A percentile compares a stretch with the other conserved stretches of the same genome.
These are phyloP conservation scores for Sciurus niger DNA, from an alignment of 2,113 vertebrate genomes.

Conservation along the genomic window DNA sequence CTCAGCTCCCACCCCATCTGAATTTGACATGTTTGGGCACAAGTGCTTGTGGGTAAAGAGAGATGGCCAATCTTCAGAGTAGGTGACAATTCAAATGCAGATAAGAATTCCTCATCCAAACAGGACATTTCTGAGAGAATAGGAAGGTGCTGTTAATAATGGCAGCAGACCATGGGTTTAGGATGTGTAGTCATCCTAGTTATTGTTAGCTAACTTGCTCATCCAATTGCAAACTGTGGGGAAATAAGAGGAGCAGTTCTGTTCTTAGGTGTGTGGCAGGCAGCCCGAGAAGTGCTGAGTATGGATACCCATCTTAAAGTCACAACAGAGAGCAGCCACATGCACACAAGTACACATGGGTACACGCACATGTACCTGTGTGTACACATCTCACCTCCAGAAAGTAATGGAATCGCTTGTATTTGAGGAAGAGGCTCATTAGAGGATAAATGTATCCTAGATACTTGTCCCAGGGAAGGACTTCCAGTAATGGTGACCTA, in stretches of 20 bases:
- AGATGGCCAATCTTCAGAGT: neutral
- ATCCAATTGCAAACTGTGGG: neutral
- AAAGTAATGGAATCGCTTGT: neutral
- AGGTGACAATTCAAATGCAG: neutral
- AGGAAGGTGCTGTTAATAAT: neutral
- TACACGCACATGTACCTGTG: rapidly evolving
- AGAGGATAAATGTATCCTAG: neutral
- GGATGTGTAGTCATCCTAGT: neutral
- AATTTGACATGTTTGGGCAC: neutral
- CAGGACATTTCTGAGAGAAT: neutral
- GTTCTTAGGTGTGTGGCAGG: neutral
- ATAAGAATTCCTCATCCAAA: neutral
- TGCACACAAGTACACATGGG: neutral
- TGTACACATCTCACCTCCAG: neutral
- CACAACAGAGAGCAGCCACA: neutral
- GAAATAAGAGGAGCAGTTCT: neutral
- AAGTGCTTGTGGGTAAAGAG: neutral
- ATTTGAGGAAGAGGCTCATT: neutral
- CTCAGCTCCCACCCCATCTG: neutral
- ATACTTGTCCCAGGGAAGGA: neutral
- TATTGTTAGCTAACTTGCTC: neutral
- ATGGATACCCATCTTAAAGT: no score
- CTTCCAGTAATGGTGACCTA: neutral
- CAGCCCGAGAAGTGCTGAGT: neutral
- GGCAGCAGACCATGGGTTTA: neutral